Percentiles rank a stretch among this genome's conserved stretches.
phyloP scores from a whole-genome alignment of 2,888 invertebrate genomes.

The Meghimatium bilineatum region DNA sequence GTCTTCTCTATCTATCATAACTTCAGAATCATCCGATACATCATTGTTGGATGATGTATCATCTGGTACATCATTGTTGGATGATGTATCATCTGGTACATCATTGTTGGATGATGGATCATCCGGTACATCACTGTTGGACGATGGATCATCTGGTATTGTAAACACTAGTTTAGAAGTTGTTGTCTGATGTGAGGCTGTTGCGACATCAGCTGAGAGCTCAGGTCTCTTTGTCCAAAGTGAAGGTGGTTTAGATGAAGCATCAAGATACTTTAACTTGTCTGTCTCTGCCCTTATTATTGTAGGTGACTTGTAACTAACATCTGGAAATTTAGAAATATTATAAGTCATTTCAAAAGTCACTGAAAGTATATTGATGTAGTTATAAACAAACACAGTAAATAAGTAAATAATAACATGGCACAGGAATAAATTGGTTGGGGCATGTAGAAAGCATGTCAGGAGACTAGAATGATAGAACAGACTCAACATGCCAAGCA shows the following conservation, averaged over 20 bases:
- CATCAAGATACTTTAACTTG: background rate
- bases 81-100: background rate
- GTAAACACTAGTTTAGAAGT: background rate
- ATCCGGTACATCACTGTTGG: background rate
- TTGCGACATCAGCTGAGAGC: background rate
- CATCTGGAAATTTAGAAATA: constrained; percentile 9
- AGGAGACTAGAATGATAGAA: no score
- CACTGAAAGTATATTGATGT: no score
- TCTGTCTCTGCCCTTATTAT: background rate
- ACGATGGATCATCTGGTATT: background rate
- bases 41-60: background rate
- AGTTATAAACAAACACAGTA: no score
- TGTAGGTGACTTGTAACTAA: background rate
- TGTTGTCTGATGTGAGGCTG: background rate
- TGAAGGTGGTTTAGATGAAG: background rate
- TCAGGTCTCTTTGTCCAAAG: background rate
- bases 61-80: background rate
- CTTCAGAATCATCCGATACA: background rate
- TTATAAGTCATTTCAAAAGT: background rate
- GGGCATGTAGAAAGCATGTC: no score
- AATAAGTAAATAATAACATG: no score
- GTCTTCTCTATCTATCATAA: background rate
- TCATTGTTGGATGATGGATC: no score
- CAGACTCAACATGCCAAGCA: no score
- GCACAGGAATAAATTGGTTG: no score